Percentiles rank a stretch among this genome's conserved stretches.
phyloP scores from a whole-genome alignment of 2,113 vertebrate species.

The Neolamprologus longior region DNA sequence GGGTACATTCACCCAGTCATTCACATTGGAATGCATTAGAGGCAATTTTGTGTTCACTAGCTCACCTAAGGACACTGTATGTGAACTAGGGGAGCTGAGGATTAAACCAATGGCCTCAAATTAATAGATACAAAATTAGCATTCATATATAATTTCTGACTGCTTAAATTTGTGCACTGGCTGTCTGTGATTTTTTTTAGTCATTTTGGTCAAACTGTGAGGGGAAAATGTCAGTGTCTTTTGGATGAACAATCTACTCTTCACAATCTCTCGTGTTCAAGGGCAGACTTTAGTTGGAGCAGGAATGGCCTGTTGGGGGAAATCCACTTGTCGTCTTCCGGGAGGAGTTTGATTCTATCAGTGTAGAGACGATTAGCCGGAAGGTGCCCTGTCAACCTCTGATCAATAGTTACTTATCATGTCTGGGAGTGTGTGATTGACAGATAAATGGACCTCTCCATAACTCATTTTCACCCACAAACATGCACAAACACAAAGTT shows the following conservation, averaged over 20 bases:
- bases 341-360: conserved; percentile 56
- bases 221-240: not conserved
- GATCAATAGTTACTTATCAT: conserved; percentile 67
- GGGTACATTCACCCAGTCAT: not conserved
- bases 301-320: conserved; percentile 4
- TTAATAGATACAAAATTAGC: not conserved
- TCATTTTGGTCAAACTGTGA: not conserved
- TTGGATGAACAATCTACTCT: not conserved
- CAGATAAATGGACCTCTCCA: conserved; percentile 1
- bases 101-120: not conserved
- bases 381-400: conserved; percentile 36
- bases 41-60: not conserved
- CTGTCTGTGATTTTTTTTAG: not conserved
- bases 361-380: conserved; percentile 36
- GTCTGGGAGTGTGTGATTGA: conserved; percentile 46
- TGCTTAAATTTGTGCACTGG: not conserved
- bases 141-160: not conserved
- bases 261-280: not conserved
- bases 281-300: not conserved
- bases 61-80: not conserved
- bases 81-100: not conserved
- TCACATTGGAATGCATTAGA: not conserved
- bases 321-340: conserved; percentile 46
- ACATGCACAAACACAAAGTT: not conserved
- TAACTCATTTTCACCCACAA: not conserved